These are phyloP conservation scores for Catagonus wagneri DNA, from an alignment of 2,113 vertebrate genomes.

Conservation along the genomic window DNA sequence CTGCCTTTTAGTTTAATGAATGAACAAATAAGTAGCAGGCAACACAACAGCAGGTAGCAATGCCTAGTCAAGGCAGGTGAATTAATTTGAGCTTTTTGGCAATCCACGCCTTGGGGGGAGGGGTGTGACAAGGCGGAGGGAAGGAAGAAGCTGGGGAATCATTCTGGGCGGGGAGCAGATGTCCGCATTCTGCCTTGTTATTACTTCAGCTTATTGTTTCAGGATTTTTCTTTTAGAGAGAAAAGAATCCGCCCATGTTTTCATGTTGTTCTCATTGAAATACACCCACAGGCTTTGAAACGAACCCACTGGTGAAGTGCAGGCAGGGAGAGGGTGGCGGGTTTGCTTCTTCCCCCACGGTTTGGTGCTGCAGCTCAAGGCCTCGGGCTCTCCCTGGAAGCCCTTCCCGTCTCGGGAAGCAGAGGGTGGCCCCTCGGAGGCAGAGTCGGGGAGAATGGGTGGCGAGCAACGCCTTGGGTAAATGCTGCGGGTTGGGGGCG, in stretches of 20 bases:
- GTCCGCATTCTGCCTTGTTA: slow-evolving; percentile 71
- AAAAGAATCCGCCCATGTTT: slow-evolving; percentile 82
- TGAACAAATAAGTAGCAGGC: slow-evolving; percentile 70
- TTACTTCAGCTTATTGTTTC: slow-evolving; percentile 77
- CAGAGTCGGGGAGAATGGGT: neutral
- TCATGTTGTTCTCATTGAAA: slow-evolving; percentile 82
- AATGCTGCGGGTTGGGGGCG: neutral
- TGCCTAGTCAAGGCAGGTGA: slow-evolving; percentile 63
- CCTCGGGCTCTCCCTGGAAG: neutral
- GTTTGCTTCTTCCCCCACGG: neutral
- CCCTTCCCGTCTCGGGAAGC: neutral
- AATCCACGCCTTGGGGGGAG: slow-evolving; percentile 20
- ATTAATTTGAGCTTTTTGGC: slow-evolving; percentile 74
- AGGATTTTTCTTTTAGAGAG: slow-evolving; percentile 71
- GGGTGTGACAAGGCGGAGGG: neutral
- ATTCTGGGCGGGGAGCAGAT: slow-evolving; percentile 69
- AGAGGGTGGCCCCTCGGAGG: neutral
- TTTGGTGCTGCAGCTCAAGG: neutral
- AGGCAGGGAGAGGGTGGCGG: slow-evolving; percentile 2
- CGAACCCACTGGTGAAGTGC: slow-evolving; percentile 66
- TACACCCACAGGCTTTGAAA: slow-evolving; percentile 78
- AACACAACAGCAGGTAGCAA: slow-evolving; percentile 63
- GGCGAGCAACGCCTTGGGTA: neutral
- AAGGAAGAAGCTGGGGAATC: slow-evolving; percentile 33
- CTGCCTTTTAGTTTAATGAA: slow-evolving; percentile 67